Conservation (phyloP, 2,113 vertebrate species). For the Chrysochloris asiatica region DNA sequence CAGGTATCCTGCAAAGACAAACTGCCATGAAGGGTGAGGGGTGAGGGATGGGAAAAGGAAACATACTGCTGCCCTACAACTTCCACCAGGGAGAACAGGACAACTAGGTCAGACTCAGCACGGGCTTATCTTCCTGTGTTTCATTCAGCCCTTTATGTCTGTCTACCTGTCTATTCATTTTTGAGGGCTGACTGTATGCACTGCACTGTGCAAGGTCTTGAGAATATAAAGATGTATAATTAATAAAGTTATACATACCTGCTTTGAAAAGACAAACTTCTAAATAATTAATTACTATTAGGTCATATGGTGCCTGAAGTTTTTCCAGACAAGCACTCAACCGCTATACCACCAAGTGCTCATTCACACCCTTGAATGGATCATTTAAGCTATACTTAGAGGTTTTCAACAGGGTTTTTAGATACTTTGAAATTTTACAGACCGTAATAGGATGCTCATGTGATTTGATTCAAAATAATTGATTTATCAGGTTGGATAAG, state of each 20-base stretch:
- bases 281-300: fast-evolving
- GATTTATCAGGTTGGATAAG: background rate
- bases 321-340: background rate
- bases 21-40: fast-evolving
- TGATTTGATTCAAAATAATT: background rate
- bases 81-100: fast-evolving
- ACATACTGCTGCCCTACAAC: fast-evolving
- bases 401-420: background rate
- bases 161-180: background rate
- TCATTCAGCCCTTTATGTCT: background rate
- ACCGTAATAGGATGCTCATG: background rate
- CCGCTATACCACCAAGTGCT: too few relatives aligned
- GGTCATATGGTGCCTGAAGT: background rate
- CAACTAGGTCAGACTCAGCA: fast-evolving
- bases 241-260: fast-evolving
- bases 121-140: background rate
- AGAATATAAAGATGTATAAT: fast-evolving
- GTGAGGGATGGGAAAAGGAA: too few relatives aligned
- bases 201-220: background rate
- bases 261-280: fast-evolving
- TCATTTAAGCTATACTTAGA: too few relatives aligned
- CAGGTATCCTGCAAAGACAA: slow-evolving; percentile 84
- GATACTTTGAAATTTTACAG: background rate
- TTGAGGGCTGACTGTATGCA: background rate
- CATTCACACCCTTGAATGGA: too few relatives aligned